phyloP scores from a whole-genome alignment of 2,113 vertebrate species.

The Ochotona curzoniae region DNA sequence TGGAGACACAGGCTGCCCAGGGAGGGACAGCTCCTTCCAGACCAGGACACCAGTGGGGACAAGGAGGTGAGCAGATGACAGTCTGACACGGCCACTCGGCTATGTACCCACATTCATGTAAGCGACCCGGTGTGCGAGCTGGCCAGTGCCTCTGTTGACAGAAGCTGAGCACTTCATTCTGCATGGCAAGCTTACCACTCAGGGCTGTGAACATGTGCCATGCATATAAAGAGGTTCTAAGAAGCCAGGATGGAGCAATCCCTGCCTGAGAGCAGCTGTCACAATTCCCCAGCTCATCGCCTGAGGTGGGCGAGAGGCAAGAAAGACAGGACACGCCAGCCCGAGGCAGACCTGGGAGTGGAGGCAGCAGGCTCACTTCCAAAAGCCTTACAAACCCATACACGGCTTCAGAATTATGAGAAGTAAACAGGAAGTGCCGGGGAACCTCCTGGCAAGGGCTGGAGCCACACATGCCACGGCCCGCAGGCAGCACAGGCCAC shows the following conservation, averaged over 20 bases:
- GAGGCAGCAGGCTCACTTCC: neutral
- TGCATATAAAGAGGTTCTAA: neutral
- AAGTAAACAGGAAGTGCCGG: neutral
- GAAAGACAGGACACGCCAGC: neutral
- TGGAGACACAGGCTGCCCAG: neutral
- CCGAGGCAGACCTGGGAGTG: neutral
- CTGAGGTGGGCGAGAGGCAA: neutral
- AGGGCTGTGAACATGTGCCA: neutral
- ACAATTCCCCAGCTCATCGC: neutral
- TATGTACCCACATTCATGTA: too few relatives aligned
- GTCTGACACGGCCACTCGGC: too few relatives aligned
- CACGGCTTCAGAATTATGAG: neutral
- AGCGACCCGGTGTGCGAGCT: too few relatives aligned
- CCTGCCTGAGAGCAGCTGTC: neutral
- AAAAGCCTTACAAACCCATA: too few relatives aligned
- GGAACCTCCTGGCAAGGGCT: neutral
- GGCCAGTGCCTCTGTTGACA: too few relatives aligned
- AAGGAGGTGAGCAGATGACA: too few relatives aligned
- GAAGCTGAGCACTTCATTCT: too few relatives aligned
- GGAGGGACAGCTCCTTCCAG: neutral
- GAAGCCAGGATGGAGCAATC: too few relatives aligned
- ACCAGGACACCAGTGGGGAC: neutral
- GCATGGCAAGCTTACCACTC: too few relatives aligned
- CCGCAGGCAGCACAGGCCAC: too few relatives aligned
- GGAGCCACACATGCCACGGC: fast-evolving